Evolutionary conservation across 2,888 invertebrate genomes (phyloP).

Genomic region (Yponomeuta sedellus): DNA sequence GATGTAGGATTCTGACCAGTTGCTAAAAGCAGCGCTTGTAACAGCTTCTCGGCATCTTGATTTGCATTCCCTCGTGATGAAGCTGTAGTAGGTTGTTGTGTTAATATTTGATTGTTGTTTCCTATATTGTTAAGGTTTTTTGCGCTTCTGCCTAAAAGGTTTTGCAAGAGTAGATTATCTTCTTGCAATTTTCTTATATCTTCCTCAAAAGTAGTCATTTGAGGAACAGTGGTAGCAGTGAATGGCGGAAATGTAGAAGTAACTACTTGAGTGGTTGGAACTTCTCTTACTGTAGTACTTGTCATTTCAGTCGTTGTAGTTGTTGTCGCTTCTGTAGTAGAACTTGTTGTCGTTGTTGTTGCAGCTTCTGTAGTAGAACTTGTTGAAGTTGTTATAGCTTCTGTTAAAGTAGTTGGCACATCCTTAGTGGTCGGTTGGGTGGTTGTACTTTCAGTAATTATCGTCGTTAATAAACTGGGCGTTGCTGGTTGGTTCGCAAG

Average conservation of each 20-base stretch:
- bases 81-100: conserved; percentile 17
- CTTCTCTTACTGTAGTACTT: conserved; percentile 23
- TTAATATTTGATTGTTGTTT: conserved; percentile 10
- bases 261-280: conserved; percentile 20
- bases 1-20: conserved; percentile 37
- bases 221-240: conserved; percentile 24
- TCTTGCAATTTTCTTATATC: conserved; percentile 44
- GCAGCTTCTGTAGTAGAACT: conserved; percentile 25
- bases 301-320: conserved; percentile 20
- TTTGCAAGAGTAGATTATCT: conserved; percentile 44
- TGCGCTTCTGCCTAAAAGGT: conserved; percentile 13
- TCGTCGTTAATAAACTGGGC: conserved; percentile 23
- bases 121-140: conserved; percentile 24
- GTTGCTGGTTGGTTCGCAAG: conserved; percentile 21
- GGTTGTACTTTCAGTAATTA: conserved; percentile 23
- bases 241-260: neutral
- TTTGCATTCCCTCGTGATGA: neutral
- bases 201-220: conserved; percentile 27
- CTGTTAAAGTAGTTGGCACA: conserved; percentile 24
- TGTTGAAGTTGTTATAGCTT: conserved; percentile 23
- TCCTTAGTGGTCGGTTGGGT: conserved; percentile 17
- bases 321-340: conserved; percentile 25
- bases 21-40: conserved; percentile 52
- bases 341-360: conserved; percentile 24
- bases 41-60: conserved; percentile 31